Conservation (phyloP, 2,113 vertebrate genomes). For the Copsychus sechellarum region DNA sequence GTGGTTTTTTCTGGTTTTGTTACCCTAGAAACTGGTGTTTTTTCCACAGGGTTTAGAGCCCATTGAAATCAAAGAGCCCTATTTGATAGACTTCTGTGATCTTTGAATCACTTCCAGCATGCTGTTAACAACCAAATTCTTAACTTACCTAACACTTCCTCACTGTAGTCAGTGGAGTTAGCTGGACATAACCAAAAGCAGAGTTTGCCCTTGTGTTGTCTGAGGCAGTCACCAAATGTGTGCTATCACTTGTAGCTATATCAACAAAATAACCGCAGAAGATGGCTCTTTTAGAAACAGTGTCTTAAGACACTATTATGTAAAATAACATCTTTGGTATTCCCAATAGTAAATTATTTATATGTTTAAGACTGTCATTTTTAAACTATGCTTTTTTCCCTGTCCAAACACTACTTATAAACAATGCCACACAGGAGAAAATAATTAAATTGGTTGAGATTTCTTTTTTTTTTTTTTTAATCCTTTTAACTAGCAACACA, state of each 20-base stretch:
- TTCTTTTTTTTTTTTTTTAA: background rate
- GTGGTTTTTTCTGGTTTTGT: slow-evolving; percentile 37
- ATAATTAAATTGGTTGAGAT: slow-evolving; percentile 23
- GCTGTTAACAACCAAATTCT: slow-evolving; percentile 39
- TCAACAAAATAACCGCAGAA: slow-evolving; percentile 34
- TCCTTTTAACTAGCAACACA: background rate
- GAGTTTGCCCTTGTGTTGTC: background rate
- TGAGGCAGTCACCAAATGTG: slow-evolving; percentile 2
- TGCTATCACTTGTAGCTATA: slow-evolving; percentile 27
- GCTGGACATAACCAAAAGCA: background rate
- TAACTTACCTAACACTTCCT: slow-evolving; percentile 30
- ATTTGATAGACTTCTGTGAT: slow-evolving; percentile 37
- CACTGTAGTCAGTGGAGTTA: background rate
- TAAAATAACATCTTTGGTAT: slow-evolving; percentile 49
- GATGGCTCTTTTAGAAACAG: background rate
- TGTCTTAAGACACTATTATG: background rate
- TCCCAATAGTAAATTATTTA: slow-evolving; percentile 56
- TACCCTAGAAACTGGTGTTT: slow-evolving; percentile 39
- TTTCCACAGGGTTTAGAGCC: slow-evolving; percentile 18
- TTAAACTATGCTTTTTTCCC: slow-evolving; percentile 51
- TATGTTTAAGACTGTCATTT: slow-evolving; percentile 46
- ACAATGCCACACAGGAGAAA: slow-evolving; percentile 48
- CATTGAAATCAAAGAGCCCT: slow-evolving; percentile 27
- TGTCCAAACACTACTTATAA: slow-evolving; percentile 42
- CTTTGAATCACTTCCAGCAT: slow-evolving; percentile 35